Evolutionary conservation across 2,113 vertebrate species (phyloP).

Genomic region (Muscicapa adusta): DNA sequence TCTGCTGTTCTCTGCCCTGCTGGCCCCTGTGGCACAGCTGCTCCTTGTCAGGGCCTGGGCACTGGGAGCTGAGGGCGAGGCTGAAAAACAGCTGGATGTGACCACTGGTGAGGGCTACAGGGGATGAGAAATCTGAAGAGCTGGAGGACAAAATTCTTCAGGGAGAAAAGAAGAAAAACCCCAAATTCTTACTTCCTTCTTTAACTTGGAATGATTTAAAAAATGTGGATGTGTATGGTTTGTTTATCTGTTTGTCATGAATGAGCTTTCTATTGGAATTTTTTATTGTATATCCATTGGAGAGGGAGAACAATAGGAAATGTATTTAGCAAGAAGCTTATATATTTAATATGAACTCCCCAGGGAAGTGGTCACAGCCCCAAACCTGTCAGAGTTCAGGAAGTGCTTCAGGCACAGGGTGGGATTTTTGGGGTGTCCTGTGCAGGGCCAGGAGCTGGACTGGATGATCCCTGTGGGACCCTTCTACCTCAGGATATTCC

Average conservation of each 20-base stretch:
- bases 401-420: not conserved
- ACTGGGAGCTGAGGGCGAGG: too few species aligned
- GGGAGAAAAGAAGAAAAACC: not conserved
- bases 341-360: not conserved
- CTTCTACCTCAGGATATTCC: not conserved
- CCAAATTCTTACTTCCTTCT: not conserved
- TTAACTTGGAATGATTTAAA: not conserved
- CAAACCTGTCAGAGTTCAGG: not conserved
- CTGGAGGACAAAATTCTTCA: not conserved
- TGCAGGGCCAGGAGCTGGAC: not conserved
- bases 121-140: too few species aligned
- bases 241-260: accelerated
- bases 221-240: accelerated
- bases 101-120: accelerated
- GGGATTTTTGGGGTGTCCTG: not conserved
- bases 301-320: not conserved
- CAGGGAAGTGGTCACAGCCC: not conserved
- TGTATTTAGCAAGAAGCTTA: not conserved
- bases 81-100: accelerated
- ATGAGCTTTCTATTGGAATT: not conserved
- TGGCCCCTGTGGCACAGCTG: not conserved
- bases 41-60: accelerated
- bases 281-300: accelerated
- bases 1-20: not conserved
- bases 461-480: not conserved